Evolutionary conservation across 1,140 invertebrate species (phyloP).

Genomic region (Mycetomoellerius zeteki): DNA sequence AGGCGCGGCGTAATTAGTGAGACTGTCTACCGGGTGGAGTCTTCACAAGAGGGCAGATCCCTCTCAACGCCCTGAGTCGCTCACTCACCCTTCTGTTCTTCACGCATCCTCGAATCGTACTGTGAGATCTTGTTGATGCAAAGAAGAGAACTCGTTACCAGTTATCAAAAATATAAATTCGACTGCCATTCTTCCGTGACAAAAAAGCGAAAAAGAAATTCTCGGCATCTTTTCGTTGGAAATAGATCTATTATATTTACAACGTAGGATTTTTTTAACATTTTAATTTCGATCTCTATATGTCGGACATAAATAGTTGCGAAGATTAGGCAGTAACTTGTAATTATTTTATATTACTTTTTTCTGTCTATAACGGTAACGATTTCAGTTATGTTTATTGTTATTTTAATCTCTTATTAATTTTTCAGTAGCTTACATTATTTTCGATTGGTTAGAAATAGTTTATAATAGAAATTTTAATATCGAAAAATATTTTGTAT

Average conservation of each 20-base stretch:
- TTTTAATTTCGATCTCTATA: background rate
- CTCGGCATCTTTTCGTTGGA: background rate
- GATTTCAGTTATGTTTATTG: too few species aligned
- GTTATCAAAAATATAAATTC: slow-evolving; percentile 53
- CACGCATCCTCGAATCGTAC: slow-evolving; percentile 67
- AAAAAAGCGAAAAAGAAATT: slow-evolving; percentile 3
- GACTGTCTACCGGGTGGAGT: slow-evolving; percentile 81
- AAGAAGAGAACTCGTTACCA: slow-evolving; percentile 54
- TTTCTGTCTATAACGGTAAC: too few species aligned
- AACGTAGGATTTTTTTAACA: background rate
- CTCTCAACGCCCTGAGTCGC: slow-evolving; percentile 73
- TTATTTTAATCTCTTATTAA: too few species aligned
- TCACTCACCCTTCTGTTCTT: slow-evolving; percentile 64
- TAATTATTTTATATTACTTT: too few species aligned
- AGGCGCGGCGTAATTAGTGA: slow-evolving; percentile 87
- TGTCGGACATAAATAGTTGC: background rate
- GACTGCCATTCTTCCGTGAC: background rate
- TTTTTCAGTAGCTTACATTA: too few species aligned
- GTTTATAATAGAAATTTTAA: too few species aligned
- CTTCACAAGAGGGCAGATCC: slow-evolving; percentile 72
- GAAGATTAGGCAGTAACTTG: too few species aligned
- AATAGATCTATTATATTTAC: background rate
- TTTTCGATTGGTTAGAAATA: too few species aligned
- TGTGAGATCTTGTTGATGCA: slow-evolving; percentile 59
- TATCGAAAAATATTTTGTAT: too few species aligned